These are phyloP conservation scores for Aphis gossypii DNA, from an alignment of 1,140 invertebrate genomes.

Conservation along the genomic window DNA sequence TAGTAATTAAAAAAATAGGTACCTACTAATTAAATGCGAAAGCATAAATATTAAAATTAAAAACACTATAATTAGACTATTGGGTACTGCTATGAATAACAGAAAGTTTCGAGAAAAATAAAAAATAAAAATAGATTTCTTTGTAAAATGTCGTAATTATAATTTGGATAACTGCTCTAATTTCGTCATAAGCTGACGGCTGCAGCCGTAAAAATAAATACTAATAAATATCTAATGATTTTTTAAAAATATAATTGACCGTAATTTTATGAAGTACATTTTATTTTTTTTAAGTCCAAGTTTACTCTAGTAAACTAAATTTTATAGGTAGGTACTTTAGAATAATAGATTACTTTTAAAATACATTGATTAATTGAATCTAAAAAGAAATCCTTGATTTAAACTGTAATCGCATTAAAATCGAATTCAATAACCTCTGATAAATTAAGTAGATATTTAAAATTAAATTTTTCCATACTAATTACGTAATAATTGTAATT, in stretches of 20 bases:
- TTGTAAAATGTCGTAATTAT: background rate
- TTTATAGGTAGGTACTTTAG: too few species aligned
- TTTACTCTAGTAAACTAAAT: too few species aligned
- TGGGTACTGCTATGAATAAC: background rate
- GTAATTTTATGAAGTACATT: too few species aligned
- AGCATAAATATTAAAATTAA: background rate
- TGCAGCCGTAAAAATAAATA: background rate
- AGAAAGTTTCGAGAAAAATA: background rate
- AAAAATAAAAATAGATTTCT: constrained; percentile 18
- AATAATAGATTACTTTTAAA: too few species aligned
- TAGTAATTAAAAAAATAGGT: background rate
- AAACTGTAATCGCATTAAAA: background rate
- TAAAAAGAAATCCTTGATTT: background rate
- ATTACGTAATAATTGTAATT: background rate
- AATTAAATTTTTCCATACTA: background rate
- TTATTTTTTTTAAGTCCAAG: too few species aligned
- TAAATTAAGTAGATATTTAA: too few species aligned
- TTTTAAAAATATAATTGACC: too few species aligned
- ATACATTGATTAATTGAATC: background rate
- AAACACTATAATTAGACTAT: background rate
- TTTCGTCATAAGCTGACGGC: background rate
- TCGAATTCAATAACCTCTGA: background rate
- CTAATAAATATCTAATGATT: background rate
- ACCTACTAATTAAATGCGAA: background rate
- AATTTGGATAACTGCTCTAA: background rate